Base-by-base conservation (phyloP, 2,888 invertebrate species). In the Rhamphomyia laevipes region DNA sequence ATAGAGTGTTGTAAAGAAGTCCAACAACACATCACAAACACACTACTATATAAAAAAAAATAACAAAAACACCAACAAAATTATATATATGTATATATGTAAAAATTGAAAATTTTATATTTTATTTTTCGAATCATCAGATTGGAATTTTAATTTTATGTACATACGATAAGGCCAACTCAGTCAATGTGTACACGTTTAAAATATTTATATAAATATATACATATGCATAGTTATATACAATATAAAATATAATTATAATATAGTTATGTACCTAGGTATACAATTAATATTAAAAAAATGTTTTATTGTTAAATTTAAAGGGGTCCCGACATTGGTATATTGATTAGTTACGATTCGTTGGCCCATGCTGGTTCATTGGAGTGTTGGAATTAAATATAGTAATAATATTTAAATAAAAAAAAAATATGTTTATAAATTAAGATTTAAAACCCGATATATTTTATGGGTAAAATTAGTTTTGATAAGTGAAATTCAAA, bases 161-260 rank as follows among this genome's bases (percentile, higher is more conserved):
- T 73, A 73, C 73, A 74, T 74, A 74, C 74, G 70, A 69, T 69
- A 67, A 73, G 73, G 73, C 74, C 74, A 74, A 74, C 72, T 72
- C 71, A 67, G 72, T 74, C 74, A 74, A 18, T 21, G 23, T 21
- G 27, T 42, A 21, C 42, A 23, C 42, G 21, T 21, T 15, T 23
- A 11, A 42, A 42, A 35, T 30, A 30, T 30, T 9, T n/a, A n/a
- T n/a, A n/a, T n/a, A 30, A n/a, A 35, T 2, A 35, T 4, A 35
- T n/a, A 35, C 35, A 13, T n/a, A 35, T n/a, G 13, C 35, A 35
- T n/a, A 13, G n/a, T 35, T 35, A 35, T 13, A 13, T 35, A 4
- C 13, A 35, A 35, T n/a, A 35, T n/a, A 35, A n/a, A 35, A 35
- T 5, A 13, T 13, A 35, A 13, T 5, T 13, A 35, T n/a, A 35